A percentile compares a stretch with the other conserved stretches of the same genome.
Evolutionary conservation across 2,888 invertebrate genomes (phyloP).

Genomic region (Drosophila tanythrix): DNA sequence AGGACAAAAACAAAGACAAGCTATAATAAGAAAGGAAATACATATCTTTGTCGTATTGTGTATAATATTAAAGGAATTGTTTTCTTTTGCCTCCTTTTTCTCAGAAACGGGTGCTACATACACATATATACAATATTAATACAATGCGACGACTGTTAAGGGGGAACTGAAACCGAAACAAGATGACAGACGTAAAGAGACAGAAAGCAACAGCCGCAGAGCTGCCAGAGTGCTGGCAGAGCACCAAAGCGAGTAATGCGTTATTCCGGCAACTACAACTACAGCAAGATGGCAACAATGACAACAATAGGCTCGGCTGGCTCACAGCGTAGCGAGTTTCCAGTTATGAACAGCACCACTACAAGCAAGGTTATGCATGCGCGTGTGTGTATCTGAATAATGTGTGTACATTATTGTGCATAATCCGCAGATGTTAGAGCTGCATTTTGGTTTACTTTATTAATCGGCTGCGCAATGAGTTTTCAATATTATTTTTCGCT

Average conservation of each 20-base stretch:
- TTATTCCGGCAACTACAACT: slow-evolving; percentile 36
- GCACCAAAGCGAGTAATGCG: slow-evolving; percentile 20
- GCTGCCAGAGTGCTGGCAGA: slow-evolving; percentile 19
- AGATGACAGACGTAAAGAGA: slow-evolving; percentile 28
- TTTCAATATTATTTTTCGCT: neutral
- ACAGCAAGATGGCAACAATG: slow-evolving; percentile 62
- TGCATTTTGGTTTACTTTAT: slow-evolving; percentile 7
- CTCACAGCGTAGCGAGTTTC: slow-evolving; percentile 18
- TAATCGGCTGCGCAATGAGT: neutral
- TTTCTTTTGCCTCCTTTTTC: slow-evolving; percentile 56
- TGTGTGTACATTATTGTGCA: neutral
- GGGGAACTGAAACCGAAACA: slow-evolving; percentile 30
- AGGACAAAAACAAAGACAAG: slow-evolving; percentile 51
- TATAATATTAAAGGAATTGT: slow-evolving; percentile 54
- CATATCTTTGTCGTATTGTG: slow-evolving; percentile 9
- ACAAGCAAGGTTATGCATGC: neutral
- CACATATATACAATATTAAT: slow-evolving; percentile 31
- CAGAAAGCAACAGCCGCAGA: slow-evolving; percentile 19
- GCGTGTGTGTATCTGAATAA: neutral
- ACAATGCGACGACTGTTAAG: neutral
- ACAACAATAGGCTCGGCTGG: slow-evolving; percentile 59
- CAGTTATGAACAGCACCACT: slow-evolving; percentile 9
- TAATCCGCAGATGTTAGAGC: slow-evolving; percentile 1
- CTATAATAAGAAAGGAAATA: slow-evolving; percentile 30
- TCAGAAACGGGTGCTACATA: slow-evolving; percentile 50